Evolutionary conservation across 2,797 vertebrate species (phyloP).

Genomic region (Harpagifer antarcticus): DNA sequence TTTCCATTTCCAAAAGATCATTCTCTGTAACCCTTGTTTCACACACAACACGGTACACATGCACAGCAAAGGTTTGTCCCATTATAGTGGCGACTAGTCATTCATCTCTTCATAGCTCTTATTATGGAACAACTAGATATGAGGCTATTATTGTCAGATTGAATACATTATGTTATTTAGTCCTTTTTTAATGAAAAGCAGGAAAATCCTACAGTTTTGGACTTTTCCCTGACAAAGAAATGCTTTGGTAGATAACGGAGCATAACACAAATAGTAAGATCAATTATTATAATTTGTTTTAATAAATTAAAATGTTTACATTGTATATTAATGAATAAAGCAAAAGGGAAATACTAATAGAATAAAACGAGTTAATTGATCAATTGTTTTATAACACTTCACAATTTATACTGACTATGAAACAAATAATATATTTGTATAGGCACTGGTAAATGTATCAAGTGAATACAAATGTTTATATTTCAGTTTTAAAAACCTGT

Average conservation of each 20-base stretch:
- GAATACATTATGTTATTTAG: not conserved
- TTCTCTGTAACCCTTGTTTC: slow-evolving; percentile 38
- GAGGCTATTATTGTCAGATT: slow-evolving; percentile 2
- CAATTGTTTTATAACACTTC: slow-evolving; percentile 26
- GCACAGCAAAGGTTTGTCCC: slow-evolving; percentile 34
- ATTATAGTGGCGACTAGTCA: slow-evolving; percentile 17
- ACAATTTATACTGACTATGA: slow-evolving; percentile 7
- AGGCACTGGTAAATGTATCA: slow-evolving; percentile 7
- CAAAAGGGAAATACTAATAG: no score
- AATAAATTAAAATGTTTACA: no score
- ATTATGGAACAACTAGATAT: slow-evolving; percentile 14
- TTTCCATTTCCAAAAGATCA: slow-evolving; percentile 79
- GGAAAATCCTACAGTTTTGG: no score
- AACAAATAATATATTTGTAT: slow-evolving; percentile 3
- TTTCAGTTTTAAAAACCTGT: slow-evolving; percentile 41
- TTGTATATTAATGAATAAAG: no score
- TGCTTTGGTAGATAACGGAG: no score
- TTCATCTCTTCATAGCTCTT: not conserved
- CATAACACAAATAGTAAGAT: no score
- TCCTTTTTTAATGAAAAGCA: not conserved
- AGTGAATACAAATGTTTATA: slow-evolving; percentile 19
- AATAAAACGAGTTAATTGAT: no score
- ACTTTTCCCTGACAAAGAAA: no score
- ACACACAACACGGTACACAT: slow-evolving; percentile 48
- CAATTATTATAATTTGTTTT: no score